Base-by-base conservation (phyloP, 2,113 vertebrate species). In the Uropsilus gracilis region DNA sequence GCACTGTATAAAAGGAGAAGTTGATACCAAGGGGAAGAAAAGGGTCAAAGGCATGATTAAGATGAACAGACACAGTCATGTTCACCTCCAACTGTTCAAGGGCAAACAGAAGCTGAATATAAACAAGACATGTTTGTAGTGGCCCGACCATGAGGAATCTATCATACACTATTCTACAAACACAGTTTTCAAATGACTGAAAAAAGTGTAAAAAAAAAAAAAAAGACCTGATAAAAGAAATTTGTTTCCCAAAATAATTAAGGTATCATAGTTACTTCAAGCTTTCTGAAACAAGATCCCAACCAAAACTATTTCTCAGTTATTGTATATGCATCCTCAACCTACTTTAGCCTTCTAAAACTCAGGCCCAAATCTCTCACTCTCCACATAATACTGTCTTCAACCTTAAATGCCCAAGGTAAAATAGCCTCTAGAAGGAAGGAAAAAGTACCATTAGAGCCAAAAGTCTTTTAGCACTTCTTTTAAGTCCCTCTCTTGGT, bases 211-310 rank as follows among this genome's bases (percentile, higher is more conserved):
- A 92, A 42, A 75, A 48, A 86, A 85, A 94, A 77, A 84, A 90
- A 95, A 64, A 0, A 61, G 68, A 82, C 1, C 26, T 92, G 86
- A 73, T n/a, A 83, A 90, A 89, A 90, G 10, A 93, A 78, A 73
- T 44, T 24, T 86, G 16, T 69, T 90, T 90, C 76, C 11, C 81
- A 39, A 94, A 96, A 86, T 82, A 95, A 86, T 26, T 68, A 63
- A 34, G 28, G 16, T 80, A 85, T 77, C 83, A 69, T 26, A 94
- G 24, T 76, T 73, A 76, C 57, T 90, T 55, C 71, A 12, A 90
- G 68, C 20, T 86, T 95, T 84, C 50, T 86, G 26, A 12, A 95
- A 72, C 68, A 91, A 80, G 20, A 20, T 57, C 0, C 63, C 55
- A 64, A 46, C 2, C 61, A 89, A 85, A 92, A 82, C 69, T 24